Evolutionary conservation across 2,113 vertebrate species (phyloP).

Genomic region (Athene cunicularia): DNA sequence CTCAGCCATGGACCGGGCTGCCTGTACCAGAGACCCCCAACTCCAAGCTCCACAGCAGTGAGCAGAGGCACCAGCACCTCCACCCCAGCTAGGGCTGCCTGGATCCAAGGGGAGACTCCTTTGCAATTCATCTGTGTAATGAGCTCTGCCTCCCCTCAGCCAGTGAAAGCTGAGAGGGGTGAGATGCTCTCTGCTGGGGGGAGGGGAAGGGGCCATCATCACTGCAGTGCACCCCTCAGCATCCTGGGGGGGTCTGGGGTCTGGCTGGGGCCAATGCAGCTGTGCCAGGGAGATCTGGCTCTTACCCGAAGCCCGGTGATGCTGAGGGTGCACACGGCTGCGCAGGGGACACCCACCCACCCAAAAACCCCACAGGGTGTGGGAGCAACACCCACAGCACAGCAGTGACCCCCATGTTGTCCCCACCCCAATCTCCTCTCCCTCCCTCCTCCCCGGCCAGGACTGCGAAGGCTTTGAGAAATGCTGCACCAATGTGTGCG

Average conservation of each 20-base stretch:
- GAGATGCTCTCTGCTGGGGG: not conserved
- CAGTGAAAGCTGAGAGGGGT: not conserved
- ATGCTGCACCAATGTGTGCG: conserved; percentile 96
- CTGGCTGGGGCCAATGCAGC: not conserved
- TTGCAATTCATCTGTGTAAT: accelerated
- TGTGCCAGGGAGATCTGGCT: not conserved
- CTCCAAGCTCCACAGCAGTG: not conserved
- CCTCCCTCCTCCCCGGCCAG: conserved; percentile 48
- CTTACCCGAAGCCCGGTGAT: not conserved
- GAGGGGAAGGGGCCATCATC: not conserved
- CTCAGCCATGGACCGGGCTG: accelerated
- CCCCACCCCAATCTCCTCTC: no score
- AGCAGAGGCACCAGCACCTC: not conserved
- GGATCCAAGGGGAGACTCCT: not conserved
- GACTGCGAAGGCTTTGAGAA: conserved; percentile 91
- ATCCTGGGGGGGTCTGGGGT: not conserved
- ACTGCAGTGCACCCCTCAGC: not conserved
- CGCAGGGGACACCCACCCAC: accelerated
- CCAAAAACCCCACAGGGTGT: accelerated
- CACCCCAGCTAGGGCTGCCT: not conserved
- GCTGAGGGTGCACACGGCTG: not conserved
- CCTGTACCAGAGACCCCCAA: not conserved
- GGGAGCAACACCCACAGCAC: not conserved
- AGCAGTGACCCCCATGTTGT: not conserved
- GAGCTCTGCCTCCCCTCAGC: not conserved